Base-by-base conservation (phyloP, 2,888 invertebrate species). In the Microctonus brassicae region DNA sequence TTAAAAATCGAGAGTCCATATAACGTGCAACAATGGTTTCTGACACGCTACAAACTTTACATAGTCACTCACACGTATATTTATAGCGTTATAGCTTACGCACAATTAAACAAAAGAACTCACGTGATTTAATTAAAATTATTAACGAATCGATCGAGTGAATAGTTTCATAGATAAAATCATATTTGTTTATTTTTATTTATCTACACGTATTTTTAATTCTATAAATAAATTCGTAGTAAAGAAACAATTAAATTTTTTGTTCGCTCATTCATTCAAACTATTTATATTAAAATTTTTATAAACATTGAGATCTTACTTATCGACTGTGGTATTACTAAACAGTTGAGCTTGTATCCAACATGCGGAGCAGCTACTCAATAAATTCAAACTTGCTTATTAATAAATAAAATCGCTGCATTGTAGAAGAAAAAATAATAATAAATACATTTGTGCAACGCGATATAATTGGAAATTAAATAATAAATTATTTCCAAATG, bases 41-140 rank as follows among this genome's bases (percentile, higher is more conserved):
- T 77, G 76, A 79, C 80, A 76, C 77, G 77, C 72, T 34, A 78
- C 72, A 73, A 70, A 75, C 77, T 75, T 61, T 69, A 72, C 68
- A 72, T 67, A 42, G 42, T 34, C 24, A 34, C 36, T 57, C 57
- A 57, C 24, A 57, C 29, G 26, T 57, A 57, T 57, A 29, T 57
- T 57, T 29, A 57, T 57, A 29, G 26, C 24, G 29, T 7, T 29
- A 5, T 10, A 11, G 7, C 26, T 24, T 17, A 61, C 34, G 34
- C 33, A 26, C 52, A 64, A 64, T 64, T 64, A 52, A 52, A 34
- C 11, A 34, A 20, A 24, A n/a, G 47, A 20, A 13, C n/a, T 33
- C 9, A 34, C 55, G n/a, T 57, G 11, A 39, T 36, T 34, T 65
- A 36, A 24, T n/a, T 36, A 24, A 26, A 20, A 20, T 36, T 11